Conservation (phyloP, 2,113 vertebrate species). For the Nycticebus coucang region DNA sequence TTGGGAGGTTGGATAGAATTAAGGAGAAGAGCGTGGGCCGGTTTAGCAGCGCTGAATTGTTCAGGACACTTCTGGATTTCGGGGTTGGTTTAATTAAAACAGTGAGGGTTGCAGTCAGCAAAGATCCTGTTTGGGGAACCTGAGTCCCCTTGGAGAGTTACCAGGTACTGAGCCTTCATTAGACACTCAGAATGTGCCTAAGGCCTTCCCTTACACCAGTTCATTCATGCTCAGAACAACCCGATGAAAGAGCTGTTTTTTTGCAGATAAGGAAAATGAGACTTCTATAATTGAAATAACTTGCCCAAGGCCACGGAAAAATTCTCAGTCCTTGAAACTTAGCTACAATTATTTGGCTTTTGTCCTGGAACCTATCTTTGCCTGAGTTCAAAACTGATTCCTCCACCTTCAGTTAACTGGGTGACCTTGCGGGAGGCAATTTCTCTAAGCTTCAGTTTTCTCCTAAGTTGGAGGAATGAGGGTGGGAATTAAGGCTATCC, state of each 20-base stretch:
- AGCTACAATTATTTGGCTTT: background rate
- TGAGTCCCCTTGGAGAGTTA: background rate
- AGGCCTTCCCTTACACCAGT: no score
- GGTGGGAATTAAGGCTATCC: background rate
- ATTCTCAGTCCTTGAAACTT: background rate
- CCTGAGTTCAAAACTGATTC: background rate
- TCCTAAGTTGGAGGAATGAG: background rate
- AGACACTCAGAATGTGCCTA: no score
- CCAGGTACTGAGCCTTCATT: background rate
- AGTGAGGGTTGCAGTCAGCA: background rate
- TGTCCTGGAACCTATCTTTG: background rate
- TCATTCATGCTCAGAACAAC: background rate
- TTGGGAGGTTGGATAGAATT: background rate
- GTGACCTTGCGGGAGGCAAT: background rate
- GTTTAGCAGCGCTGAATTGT: no score
- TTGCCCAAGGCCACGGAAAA: background rate
- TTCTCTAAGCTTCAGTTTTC: constrained; percentile 11
- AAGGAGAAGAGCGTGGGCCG: background rate
- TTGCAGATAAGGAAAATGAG: background rate
- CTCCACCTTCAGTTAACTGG: background rate
- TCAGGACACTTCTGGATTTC: background rate
- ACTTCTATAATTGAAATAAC: background rate
- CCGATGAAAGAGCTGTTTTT: background rate
- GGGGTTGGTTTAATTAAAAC: background rate
- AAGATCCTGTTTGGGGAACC: background rate